Conservation (phyloP, 2,888 invertebrate genomes). For the Cheilosia impressa region DNA sequence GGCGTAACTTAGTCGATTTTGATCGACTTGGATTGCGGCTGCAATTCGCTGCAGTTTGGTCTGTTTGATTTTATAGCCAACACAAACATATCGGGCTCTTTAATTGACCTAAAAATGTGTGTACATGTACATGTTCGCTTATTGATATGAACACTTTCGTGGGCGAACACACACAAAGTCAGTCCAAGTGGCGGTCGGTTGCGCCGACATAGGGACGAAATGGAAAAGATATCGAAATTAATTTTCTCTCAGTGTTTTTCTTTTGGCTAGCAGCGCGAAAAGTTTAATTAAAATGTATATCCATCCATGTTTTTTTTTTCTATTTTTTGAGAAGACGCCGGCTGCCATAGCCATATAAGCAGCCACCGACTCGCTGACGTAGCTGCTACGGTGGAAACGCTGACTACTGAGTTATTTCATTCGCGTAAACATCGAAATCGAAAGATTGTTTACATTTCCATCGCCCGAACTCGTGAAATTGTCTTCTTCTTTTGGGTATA, state of each 20-base stretch:
- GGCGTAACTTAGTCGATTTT: slow-evolving; percentile 9
- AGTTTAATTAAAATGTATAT: slow-evolving; percentile 69
- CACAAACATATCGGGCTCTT: too few relatives aligned
- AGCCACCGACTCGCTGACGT: slow-evolving; percentile 3
- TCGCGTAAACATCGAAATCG: slow-evolving; percentile 65
- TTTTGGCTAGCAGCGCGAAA: slow-evolving; percentile 59
- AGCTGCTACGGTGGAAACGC: slow-evolving; percentile 17
- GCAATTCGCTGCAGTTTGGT: slow-evolving; percentile 11
- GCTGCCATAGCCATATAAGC: neutral
- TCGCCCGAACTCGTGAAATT: slow-evolving; percentile 41
- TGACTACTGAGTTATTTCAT: slow-evolving; percentile 65
- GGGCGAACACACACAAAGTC: too few relatives aligned
- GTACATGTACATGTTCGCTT: too few relatives aligned
- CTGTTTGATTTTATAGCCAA: too few relatives aligned
- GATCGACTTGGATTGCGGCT: slow-evolving; percentile 9
- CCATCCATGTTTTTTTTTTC: slow-evolving; percentile 29
- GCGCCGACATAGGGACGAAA: neutral
- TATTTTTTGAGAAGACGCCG: neutral
- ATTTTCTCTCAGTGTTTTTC: slow-evolving; percentile 66
- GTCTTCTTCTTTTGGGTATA: slow-evolving; percentile 43
- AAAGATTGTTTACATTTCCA: slow-evolving; percentile 73
- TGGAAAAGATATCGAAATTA: slow-evolving; percentile 59
- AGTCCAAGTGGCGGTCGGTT: neutral
- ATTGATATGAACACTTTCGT: too few relatives aligned
- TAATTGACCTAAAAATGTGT: too few relatives aligned